Percentiles rank a stretch among this genome's conserved stretches.
phyloP scores from a whole-genome alignment of 1,140 invertebrate species.

The Achroia grisella region DNA sequence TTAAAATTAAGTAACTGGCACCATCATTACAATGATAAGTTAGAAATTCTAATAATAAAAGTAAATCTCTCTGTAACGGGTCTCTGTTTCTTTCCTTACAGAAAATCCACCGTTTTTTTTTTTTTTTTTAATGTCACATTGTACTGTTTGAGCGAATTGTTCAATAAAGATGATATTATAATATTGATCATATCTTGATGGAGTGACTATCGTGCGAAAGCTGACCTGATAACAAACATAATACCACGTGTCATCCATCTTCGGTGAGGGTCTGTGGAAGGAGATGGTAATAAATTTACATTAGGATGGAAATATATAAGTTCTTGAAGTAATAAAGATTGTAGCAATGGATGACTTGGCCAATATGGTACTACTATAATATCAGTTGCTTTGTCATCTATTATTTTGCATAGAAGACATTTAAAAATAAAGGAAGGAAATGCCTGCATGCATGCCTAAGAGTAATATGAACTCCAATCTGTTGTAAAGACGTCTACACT shows the following conservation, averaged over 20 bases:
- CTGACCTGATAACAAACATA: slow-evolving; percentile 2
- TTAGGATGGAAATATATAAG: background rate
- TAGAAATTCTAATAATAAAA: slow-evolving; percentile 4
- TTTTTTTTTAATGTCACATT: slow-evolving; percentile 3
- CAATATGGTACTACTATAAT: too few relatives aligned
- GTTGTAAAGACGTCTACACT: too few relatives aligned
- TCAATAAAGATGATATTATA: slow-evolving; percentile 6
- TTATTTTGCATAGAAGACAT: too few relatives aligned
- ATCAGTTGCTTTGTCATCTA: too few relatives aligned
- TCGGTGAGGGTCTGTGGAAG: slow-evolving; percentile 7
- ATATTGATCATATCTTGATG: background rate
- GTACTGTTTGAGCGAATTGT: slow-evolving; percentile 7
- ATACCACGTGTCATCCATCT: slow-evolving; percentile 11
- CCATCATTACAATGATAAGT: background rate
- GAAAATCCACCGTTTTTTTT: slow-evolving; percentile 10
- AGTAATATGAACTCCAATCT: too few relatives aligned
- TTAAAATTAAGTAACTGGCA: slow-evolving; percentile 5
- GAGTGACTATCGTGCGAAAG: slow-evolving; percentile 1
- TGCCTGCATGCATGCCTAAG: too few relatives aligned
- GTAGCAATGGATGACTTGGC: too few relatives aligned
- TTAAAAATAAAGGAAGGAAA: too few relatives aligned
- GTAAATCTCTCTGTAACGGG: background rate
- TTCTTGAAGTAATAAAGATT: too few relatives aligned
- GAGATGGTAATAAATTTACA: background rate
- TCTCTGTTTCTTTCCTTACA: slow-evolving; percentile 5